phyloP scores from a whole-genome alignment of 2,888 invertebrate species.

The Eupithecia tripunctaria region DNA sequence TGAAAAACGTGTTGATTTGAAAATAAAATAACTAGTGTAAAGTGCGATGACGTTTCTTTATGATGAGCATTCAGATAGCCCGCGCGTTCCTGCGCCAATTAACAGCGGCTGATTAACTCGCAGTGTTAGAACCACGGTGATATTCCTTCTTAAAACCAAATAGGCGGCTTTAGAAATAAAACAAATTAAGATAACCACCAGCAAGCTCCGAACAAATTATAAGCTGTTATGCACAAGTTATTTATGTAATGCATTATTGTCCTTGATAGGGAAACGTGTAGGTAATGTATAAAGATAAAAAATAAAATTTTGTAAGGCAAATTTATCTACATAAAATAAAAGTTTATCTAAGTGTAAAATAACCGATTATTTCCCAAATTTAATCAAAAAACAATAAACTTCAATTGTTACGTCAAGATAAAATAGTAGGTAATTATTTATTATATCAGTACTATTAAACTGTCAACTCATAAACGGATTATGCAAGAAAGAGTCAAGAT shows the following conservation, averaged over 20 bases:
- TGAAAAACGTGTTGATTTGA: constrained; percentile 50
- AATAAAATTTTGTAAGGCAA: not conserved
- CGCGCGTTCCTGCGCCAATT: constrained; percentile 35
- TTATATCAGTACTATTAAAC: constrained; percentile 41
- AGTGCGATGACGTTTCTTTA: constrained; percentile 41
- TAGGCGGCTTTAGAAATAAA: not conserved
- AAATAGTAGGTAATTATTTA: constrained; percentile 15
- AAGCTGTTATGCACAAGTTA: not conserved
- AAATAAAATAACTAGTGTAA: constrained; percentile 41
- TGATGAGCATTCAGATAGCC: constrained; percentile 37
- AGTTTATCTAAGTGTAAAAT: not conserved
- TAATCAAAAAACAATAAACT: constrained; percentile 40
- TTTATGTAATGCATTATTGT: not conserved
- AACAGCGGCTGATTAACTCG: constrained; percentile 31
- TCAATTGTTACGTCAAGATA: constrained; percentile 37
- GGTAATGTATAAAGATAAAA: not conserved
- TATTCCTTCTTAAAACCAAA: not conserved
- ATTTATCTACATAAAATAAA: not conserved
- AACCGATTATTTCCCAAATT: constrained; percentile 32
- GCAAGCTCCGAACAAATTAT: not conserved
- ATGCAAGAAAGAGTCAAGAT: constrained; percentile 45
- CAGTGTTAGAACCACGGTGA: not conserved
- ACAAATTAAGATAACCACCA: not conserved
- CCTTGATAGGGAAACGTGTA: not conserved
- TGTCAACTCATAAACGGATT: constrained; percentile 43